Evolutionary conservation across 1,140 invertebrate genomes (phyloP).

Genomic region (honey bee (Apis mellifera)): Amel_HAv3.1 CM009944.2:7230001-7230500

Average conservation of each 20-base stretch:
- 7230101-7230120: constrained; percentile 32
- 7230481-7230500: constrained; percentile 1
- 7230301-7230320: no score
- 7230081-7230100: constrained; percentile 16
- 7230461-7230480: no score
- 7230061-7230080: constrained; percentile 39
- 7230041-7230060: constrained; percentile 6
- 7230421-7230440: no score
- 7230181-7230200: not conserved
- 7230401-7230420: no score
- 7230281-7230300: not conserved
- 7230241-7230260: not conserved
- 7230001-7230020: constrained; percentile 9
- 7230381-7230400: no score
- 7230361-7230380: no score
- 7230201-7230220: not conserved
- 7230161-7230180: constrained; percentile 33
- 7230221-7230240: not conserved
- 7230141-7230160: constrained; percentile 43
- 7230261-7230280: not conserved
- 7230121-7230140: constrained; percentile 31
- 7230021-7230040: constrained; percentile 36
- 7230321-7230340: no score
- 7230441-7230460: no score
- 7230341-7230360: no score